Base-by-base conservation (phyloP, 1,140 invertebrate species). In the Drosophila busckii region DNA sequence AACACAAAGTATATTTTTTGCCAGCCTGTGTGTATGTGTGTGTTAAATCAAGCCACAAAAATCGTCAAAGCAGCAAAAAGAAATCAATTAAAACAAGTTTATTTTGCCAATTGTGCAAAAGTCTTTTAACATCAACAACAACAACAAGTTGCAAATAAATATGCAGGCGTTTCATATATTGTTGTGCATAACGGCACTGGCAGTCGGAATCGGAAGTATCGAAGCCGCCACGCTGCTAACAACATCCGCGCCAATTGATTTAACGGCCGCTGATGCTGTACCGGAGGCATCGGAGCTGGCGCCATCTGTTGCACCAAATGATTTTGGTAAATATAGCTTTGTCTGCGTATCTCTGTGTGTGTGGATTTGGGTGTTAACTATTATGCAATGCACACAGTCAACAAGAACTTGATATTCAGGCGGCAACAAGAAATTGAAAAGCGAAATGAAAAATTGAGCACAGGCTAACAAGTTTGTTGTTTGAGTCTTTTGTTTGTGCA, bases 71-170 rank as follows among this genome's bases (percentile, higher is more conserved):
- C 38, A 26, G n/a, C 44, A 46, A 31, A 42, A 38, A 63, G 31
- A 59, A 80, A 69, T 73, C 63, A 68, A 80, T 80, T 73, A 35
- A 80, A 82, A 78, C 71, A 49, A 71, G 71, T 78, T 68, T 78
- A 78, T 35, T 53, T 63, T 63, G 52, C 52, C 52, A 64, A 76
- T 76, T 73, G 68, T 71, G 48, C 56, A 52, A 48, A 55, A 70
- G 32, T 35, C 28, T 37, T 35, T 46, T 16, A 10, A 2, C 9
- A 42, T 3, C 22, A 35, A 38, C 34, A 31, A 45, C 31, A 22
- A 12, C 9, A 17, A 29, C 1, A 34, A 32, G 10, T 5, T 19
- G 6, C 20, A 61, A 48, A 49, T 23, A 42, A 44, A 68, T 54
- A 80, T 80, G 73, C 59, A 61, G 35, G 52, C 37, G 50, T 28